A percentile compares a stretch with the other conserved stretches of the same genome.
These are phyloP conservation scores for Villa cingulata DNA, from an alignment of 2,888 invertebrate species.

Conservation along the genomic window DNA sequence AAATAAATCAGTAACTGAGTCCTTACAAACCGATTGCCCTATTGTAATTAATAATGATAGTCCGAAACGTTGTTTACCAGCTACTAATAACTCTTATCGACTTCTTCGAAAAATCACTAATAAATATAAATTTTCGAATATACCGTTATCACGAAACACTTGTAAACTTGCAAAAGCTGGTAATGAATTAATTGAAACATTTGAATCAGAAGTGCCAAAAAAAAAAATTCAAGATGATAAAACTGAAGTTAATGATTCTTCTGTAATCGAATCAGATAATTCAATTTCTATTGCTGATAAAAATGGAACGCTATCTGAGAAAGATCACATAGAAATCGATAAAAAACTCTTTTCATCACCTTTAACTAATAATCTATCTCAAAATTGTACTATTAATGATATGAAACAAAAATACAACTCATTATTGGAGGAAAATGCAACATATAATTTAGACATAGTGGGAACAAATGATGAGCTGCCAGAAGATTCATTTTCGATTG, in stretches of 20 bases:
- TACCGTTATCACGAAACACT: slow-evolving; percentile 32
- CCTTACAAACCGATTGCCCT: not conserved
- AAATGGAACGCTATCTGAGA: too few relatives aligned
- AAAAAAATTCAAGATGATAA: not conserved
- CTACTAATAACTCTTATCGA: slow-evolving; percentile 13
- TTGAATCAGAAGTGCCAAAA: slow-evolving; percentile 13
- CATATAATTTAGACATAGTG: too few relatives aligned
- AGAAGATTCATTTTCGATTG: not conserved
- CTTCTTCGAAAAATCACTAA: slow-evolving; percentile 16
- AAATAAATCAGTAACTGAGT: not conserved
- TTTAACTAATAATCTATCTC: too few relatives aligned
- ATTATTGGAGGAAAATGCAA: too few relatives aligned
- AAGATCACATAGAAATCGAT: too few relatives aligned
- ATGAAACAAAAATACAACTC: too few relatives aligned
- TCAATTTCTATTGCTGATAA: too few relatives aligned
- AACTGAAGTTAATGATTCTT: too few relatives aligned
- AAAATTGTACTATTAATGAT: too few relatives aligned
- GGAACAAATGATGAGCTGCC: too few relatives aligned
- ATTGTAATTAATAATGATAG: slow-evolving; percentile 2
- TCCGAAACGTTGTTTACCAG: slow-evolving; percentile 8
- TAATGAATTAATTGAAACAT: slow-evolving; percentile 29
- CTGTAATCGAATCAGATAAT: too few relatives aligned
- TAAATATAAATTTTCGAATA: slow-evolving; percentile 24
- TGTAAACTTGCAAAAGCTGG: slow-evolving; percentile 32
- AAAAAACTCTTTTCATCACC: too few relatives aligned